Conservation (phyloP, 2,797 vertebrate species). For the Gephyroberyx darwinii region DNA sequence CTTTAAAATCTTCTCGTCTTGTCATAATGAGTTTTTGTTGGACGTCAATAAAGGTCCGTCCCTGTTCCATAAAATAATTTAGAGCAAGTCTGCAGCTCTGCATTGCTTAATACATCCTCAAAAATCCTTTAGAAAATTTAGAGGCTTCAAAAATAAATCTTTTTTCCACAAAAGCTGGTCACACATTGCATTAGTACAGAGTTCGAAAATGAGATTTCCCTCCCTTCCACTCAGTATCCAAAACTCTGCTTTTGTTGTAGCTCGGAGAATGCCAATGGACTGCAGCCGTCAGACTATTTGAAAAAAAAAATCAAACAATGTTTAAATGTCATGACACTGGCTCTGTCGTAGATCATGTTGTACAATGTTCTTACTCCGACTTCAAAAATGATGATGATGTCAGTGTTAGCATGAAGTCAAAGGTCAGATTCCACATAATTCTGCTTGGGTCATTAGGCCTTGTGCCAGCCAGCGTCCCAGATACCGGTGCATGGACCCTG, state of each 20-base stretch:
- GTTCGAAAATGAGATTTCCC: constrained; percentile 48
- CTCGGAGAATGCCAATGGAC: constrained; percentile 56
- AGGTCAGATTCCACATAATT: constrained; percentile 65
- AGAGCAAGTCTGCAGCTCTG: constrained; percentile 11
- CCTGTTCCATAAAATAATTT: constrained; percentile 5
- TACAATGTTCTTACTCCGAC: constrained; percentile 31
- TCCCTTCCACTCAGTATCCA: constrained; percentile 28
- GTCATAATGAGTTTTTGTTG: constrained; percentile 1
- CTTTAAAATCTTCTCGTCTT: too few relatives aligned
- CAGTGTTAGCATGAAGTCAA: constrained; percentile 57
- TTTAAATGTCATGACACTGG: constrained; percentile 40
- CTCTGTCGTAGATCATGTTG: constrained; percentile 35
- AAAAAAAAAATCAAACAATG: constrained; percentile 10
- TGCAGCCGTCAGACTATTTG: constrained; percentile 19
- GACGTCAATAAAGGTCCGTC: not conserved
- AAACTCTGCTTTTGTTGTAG: constrained; percentile 33
- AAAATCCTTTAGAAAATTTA: constrained; percentile 25
- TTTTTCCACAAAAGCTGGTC: constrained; percentile 41
- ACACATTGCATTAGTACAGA: constrained; percentile 44
- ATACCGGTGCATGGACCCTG: constrained; percentile 46
- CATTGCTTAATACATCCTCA: constrained; percentile 31
- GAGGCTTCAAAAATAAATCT: constrained; percentile 27
- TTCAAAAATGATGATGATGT: constrained; percentile 57
- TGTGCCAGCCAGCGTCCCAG: constrained; percentile 25
- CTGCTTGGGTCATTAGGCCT: constrained; percentile 35